Conservation (phyloP, 2,888 invertebrate species). For the Cantharis lateralis region DNA sequence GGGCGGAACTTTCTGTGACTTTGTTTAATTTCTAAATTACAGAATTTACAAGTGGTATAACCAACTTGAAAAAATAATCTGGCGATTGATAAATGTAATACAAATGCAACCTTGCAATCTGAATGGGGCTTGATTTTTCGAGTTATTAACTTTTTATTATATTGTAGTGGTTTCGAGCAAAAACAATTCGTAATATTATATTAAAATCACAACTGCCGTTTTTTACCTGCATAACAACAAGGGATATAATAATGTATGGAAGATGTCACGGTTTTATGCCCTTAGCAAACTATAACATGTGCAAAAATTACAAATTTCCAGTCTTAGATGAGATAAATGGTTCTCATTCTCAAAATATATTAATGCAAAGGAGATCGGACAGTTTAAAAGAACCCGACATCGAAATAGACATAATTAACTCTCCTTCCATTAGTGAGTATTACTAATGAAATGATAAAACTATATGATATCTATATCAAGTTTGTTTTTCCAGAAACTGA, state of each 20-base stretch:
- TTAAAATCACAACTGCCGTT: slow-evolving; percentile 36
- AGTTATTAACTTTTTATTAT: neutral
- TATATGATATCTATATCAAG: neutral
- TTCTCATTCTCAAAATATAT: neutral
- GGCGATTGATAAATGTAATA: too few species aligned
- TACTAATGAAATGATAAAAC: neutral
- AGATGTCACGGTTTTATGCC: slow-evolving; percentile 57
- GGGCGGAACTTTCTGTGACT: too few species aligned
- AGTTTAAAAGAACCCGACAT: neutral
- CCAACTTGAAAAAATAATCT: too few species aligned
- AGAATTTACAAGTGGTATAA: too few species aligned
- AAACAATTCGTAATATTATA: slow-evolving; percentile 50
- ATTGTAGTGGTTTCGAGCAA: slow-evolving; percentile 62
- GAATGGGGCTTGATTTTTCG: too few species aligned
- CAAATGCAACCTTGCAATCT: neutral
- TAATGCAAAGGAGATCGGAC: neutral
- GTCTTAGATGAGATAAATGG: slow-evolving; percentile 2
- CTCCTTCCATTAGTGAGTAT: neutral
- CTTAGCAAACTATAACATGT: slow-evolving; percentile 41
- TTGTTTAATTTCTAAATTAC: too few species aligned
- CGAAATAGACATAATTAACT: neutral
- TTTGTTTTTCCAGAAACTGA: neutral
- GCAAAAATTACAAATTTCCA: slow-evolving; percentile 28
- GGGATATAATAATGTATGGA: slow-evolving; percentile 57
- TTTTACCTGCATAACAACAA: slow-evolving; percentile 54